Evolutionary conservation across 2,113 vertebrate species (phyloP), one percentile per base, ranked within the genome.

Genomic region (Theropithecus gelada): DNA sequence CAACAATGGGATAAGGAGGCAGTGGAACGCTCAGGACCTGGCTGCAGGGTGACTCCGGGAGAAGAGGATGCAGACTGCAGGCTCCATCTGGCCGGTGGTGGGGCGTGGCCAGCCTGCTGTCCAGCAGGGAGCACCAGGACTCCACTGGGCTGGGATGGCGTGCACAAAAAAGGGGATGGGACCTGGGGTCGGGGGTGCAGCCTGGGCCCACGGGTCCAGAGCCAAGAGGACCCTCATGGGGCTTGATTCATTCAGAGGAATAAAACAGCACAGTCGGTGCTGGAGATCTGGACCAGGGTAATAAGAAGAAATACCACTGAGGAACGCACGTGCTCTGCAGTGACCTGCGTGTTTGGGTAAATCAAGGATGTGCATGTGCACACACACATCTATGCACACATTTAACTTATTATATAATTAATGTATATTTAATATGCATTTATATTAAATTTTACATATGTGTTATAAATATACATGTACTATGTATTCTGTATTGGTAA

Each of bases 331-430:
- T 7, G 30, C 4, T 12, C 38, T 2, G 13, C 14, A 25, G 12
- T 0, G 25, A 30, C 18, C 52, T 0, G 4, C 8, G 6, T 2
- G 0, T 38, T 45, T 43, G 55, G 1, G 3, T 9, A 14, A 25
- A 27, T 12, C 1, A 40, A 27, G 32, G 9, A 38, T 8, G 25
- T 1, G 3, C 18, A 22, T 1, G 1, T 13, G 55, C 48, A 22
- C 2, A 38, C 8, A 45, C 27, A 23, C 14, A 6, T 1, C 0
- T 8, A 20, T 17, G 22, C 7, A 70, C 4, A 18, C 23, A 38
- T 1, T 8, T 8, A 20, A 27, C 1, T 5, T 9, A 45, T 5
- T 9, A 45, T 5, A 38, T 12, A 27, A 79, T 23, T 81, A 32
- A 50, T 32, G 40, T 25, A 12, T 38, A 30, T 76, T 45, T 48